Evolutionary conservation across 2,113 vertebrate species (phyloP).

Genomic region (Sisor rabdophorus): DNA sequence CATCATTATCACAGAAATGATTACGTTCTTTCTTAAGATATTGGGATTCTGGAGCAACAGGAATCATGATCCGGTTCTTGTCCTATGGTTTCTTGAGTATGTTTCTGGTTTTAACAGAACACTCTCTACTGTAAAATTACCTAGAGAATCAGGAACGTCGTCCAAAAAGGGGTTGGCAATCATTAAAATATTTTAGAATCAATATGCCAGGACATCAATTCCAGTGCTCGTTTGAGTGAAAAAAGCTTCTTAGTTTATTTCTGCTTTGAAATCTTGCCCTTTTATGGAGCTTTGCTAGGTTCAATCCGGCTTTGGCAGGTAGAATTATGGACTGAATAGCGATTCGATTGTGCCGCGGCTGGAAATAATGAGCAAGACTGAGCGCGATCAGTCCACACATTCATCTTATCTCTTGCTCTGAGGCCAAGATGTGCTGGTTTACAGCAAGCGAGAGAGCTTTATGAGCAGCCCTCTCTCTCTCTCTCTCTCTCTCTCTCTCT

Average conservation of each 20-base stretch:
- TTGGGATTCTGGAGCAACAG: not conserved
- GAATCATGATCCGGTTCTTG: not conserved
- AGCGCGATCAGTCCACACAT: conserved; percentile 41
- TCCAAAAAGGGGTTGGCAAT: not conserved
- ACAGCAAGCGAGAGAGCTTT: conserved; percentile 10
- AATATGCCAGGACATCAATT: not conserved
- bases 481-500: conserved; percentile 1
- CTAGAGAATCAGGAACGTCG: not conserved
- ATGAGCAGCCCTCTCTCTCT: not conserved
- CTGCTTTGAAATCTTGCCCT: not conserved
- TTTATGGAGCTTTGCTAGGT: conserved; percentile 11
- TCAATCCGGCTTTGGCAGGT: conserved; percentile 19
- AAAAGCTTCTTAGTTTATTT: not conserved
- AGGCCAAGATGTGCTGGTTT: conserved; percentile 34
- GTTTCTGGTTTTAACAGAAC: not conserved
- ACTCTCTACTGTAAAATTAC: not conserved
- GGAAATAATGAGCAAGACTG: conserved; percentile 45
- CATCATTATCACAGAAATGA: not conserved
- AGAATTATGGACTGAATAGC: conserved; percentile 36
- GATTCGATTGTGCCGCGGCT: conserved; percentile 39
- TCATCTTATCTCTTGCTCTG: conserved; percentile 47
- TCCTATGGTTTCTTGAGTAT: not conserved
- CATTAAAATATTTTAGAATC: not conserved
- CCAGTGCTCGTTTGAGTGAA: not conserved
- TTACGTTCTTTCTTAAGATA: not conserved